Evolutionary conservation across 2,888 invertebrate species (phyloP), one percentile per base, ranked within the genome.

Genomic region (Monoplex corrugatus): DNA sequence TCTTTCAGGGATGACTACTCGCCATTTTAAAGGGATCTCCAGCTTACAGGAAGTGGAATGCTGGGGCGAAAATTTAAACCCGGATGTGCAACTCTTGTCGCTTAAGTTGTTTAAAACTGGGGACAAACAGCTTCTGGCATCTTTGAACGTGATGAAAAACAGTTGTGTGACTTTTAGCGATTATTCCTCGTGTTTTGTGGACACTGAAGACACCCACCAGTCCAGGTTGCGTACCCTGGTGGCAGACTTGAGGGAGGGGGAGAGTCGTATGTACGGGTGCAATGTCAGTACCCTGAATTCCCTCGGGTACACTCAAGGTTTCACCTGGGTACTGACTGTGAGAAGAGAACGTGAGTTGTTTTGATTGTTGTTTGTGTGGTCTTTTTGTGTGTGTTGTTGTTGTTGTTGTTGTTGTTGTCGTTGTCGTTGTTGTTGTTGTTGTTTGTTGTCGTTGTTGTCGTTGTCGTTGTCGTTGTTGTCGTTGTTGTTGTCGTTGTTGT

Each of bases 31-130:
- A 57, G 87, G 87, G 1, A 82, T 87, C 19, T 63, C 82, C 32
- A 87, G 87, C 32, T 32, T 87, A 87, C 87, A 87, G 87, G 87
- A 87, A 87, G 87, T 87, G 57, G 87, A 87, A 63, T 87, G 87
- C 82, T 82, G 82, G 80, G 87, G 80, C 50, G 78, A 32, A 0
- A 28, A 45, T 13, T 28, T 87, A 13, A 50, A 63, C 44, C 50
- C 87, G 63, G 87, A 82, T 78, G 82, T 80, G 10, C 32, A 50
- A 40, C 82, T 87, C 28, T 32, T 63, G 57, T 80, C 87, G n/a
- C 80, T 87, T 28, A 82, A 80, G 40, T 32, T 87, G 57, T 87
- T 82, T 32, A 63, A 38, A 63, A 78, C n/a, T 1, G 32, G 82
- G 10, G 38, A 80, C n/a, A 28, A 78, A 23, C 32, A 45, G 0